Evolutionary conservation across 2,888 invertebrate species (phyloP).

Genomic region (Caenorhabditis zanzibari): DNA sequence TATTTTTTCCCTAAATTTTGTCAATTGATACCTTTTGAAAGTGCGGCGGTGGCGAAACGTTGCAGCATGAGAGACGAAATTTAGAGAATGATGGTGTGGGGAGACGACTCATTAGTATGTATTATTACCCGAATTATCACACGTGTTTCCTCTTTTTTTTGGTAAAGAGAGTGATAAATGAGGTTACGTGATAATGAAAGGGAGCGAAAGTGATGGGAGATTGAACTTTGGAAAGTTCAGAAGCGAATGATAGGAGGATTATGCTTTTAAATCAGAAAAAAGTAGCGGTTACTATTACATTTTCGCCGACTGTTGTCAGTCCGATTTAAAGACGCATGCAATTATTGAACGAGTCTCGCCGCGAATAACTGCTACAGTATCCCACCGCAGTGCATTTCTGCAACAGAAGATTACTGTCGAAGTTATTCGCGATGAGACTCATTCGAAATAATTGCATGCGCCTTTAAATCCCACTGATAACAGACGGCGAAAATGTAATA

Average conservation of each 20-base stretch:
- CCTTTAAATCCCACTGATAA: too few species aligned
- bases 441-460: too few species aligned
- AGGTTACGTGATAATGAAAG: slow-evolving; percentile 4
- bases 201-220: background rate
- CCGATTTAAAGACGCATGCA: too few species aligned
- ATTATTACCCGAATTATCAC: slow-evolving; percentile 36
- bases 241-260: background rate
- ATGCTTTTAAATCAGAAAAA: background rate
- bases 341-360: too few species aligned
- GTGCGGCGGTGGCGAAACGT: slow-evolving; percentile 53
- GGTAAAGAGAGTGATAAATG: background rate
- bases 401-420: too few species aligned
- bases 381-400: too few species aligned
- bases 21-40: slow-evolving; percentile 44
- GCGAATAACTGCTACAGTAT: too few species aligned
- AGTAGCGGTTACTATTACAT: too few species aligned
- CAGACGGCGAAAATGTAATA: too few species aligned
- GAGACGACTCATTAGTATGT: slow-evolving; percentile 16
- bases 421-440: too few species aligned
- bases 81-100: background rate
- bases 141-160: background rate
- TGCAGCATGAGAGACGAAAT: slow-evolving; percentile 29
- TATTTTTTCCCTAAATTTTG: background rate
- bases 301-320: too few species aligned
- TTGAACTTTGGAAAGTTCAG: background rate